Evolutionary conservation across 2,113 vertebrate species (phyloP).

Genomic region (Chaetodon trifascialis): DNA sequence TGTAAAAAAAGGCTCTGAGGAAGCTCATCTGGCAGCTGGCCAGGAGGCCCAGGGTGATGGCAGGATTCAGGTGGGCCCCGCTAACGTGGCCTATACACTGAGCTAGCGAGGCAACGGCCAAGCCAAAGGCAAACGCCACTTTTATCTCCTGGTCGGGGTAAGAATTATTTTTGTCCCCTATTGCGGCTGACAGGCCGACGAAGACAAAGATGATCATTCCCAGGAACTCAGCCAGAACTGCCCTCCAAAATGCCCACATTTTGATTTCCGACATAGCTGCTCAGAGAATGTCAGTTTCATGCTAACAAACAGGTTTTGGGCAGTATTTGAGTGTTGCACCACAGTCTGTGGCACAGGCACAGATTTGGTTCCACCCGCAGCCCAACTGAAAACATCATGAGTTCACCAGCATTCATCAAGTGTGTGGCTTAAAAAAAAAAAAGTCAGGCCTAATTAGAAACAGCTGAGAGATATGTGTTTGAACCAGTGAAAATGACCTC

Average conservation of each 20-base stretch:
- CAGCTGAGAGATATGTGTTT: constrained; percentile 55
- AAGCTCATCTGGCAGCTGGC: constrained; percentile 89
- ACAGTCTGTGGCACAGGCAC: neutral
- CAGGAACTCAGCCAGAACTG: constrained; percentile 86
- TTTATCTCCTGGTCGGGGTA: constrained; percentile 87
- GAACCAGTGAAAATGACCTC: constrained; percentile 45
- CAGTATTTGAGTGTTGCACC: neutral
- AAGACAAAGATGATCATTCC: constrained; percentile 89
- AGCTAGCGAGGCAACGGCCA: constrained; percentile 86
- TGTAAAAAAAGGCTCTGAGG: constrained; percentile 86
- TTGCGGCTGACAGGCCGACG: constrained; percentile 84
- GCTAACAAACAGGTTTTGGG: neutral
- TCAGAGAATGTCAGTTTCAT: neutral
- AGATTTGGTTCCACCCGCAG: constrained; percentile 2
- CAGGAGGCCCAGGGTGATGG: constrained; percentile 87
- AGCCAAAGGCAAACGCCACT: constrained; percentile 89
- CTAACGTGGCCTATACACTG: constrained; percentile 90
- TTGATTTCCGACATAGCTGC: constrained; percentile 53
- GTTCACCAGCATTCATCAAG: constrained; percentile 12
- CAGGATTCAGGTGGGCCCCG: constrained; percentile 88
- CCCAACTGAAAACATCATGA: constrained; percentile 2
- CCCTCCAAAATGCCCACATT: constrained; percentile 84
- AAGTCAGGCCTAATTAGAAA: constrained; percentile 55
- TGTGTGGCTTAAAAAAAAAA: constrained; percentile 13
- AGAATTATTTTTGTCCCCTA: constrained; percentile 80